phyloP scores from a whole-genome alignment of 2,113 vertebrate genomes.

The Rhea pennata region DNA sequence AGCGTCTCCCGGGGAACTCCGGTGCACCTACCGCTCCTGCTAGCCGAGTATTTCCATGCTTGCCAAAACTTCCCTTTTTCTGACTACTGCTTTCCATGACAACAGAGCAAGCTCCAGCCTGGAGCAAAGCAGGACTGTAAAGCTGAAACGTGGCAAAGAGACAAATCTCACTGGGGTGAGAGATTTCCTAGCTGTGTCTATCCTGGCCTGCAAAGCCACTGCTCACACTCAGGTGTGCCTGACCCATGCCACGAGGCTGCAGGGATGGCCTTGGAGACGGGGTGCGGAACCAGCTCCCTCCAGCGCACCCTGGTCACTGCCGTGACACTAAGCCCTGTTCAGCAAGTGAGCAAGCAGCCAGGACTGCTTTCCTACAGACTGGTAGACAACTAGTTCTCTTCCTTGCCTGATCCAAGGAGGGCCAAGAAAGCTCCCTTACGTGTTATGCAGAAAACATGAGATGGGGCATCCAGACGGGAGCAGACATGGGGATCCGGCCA shows the following conservation, averaged over 20 bases:
- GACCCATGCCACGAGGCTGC: accelerated
- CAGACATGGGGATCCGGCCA: not conserved
- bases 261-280: accelerated
- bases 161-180: not conserved
- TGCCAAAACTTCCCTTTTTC: not conserved
- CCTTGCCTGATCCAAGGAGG: not conserved
- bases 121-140: not conserved
- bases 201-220: not conserved
- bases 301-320: not conserved
- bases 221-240: not conserved
- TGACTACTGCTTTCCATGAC: not conserved
- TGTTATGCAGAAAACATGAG: not conserved
- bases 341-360: accelerated
- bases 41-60: not conserved
- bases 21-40: accelerated
- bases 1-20: accelerated
- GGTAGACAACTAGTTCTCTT: too few species aligned
- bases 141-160: not conserved
- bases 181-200: not conserved
- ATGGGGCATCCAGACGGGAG: not conserved
- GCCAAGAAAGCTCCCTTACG: not conserved
- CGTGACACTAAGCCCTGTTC: not conserved
- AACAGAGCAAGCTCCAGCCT: not conserved
- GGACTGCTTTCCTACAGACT: not conserved
- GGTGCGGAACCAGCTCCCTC: not conserved